These are phyloP conservation scores for Peromyscus californicus DNA, from an alignment of 2,113 vertebrate species.

Conservation along the genomic window DNA sequence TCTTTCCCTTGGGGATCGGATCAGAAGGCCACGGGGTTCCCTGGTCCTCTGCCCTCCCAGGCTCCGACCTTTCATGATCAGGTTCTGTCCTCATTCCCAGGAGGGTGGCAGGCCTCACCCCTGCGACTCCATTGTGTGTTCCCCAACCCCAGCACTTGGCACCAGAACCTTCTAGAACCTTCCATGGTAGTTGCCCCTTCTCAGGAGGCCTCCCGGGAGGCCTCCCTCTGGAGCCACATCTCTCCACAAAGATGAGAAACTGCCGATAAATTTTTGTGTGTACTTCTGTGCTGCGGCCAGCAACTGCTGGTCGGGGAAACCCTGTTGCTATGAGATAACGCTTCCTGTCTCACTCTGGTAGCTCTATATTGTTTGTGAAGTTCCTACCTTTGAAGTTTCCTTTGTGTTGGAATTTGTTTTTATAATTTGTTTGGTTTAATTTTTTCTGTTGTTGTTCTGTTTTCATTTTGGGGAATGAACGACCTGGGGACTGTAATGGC, in stretches of 20 bases:
- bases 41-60: neutral
- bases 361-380: conserved; percentile 96
- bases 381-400: conserved; percentile 93
- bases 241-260: conserved; percentile 99
- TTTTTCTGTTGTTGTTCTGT: conserved; percentile 79
- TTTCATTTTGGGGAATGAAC: conserved; percentile 65
- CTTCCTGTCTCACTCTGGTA: conserved; percentile 94
- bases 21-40: accelerated
- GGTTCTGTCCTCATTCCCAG: accelerated
- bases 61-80: accelerated
- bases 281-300: conserved; percentile 98
- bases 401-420: conserved; percentile 82
- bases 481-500: conserved; percentile 75
- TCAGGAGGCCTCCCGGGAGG: conserved; percentile 45
- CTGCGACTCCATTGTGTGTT: neutral
- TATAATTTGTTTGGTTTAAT: conserved; percentile 82
- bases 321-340: conserved; percentile 99
- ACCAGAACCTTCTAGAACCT: conserved; percentile 11
- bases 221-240: conserved; percentile 71
- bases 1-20: conserved; percentile 89
- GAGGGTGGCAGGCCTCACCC: neutral
- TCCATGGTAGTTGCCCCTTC: neutral
- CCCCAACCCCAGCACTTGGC: neutral
- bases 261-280: conserved; percentile 99
- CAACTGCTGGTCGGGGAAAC: conserved; percentile 97